These are phyloP conservation scores for Aphodius sticticus DNA, from an alignment of 2,888 invertebrate species.

Conservation along the genomic window DNA sequence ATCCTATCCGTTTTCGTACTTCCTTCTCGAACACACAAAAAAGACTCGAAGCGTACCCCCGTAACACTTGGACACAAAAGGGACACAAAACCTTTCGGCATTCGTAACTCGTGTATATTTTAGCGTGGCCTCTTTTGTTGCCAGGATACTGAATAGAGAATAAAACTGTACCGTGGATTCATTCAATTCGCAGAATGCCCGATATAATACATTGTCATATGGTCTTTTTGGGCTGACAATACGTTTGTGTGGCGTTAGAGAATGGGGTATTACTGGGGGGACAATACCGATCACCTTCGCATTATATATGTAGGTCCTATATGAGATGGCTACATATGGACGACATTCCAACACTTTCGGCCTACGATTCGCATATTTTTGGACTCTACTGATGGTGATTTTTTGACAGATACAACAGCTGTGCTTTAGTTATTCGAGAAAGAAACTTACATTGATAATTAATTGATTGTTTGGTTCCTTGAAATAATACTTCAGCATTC, in stretches of 20 bases:
- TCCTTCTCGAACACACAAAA: slow-evolving; percentile 52
- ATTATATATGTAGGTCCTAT: background rate
- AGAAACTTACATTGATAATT: too few species aligned
- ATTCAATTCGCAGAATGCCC: slow-evolving; percentile 58
- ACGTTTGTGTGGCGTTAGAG: slow-evolving; percentile 59
- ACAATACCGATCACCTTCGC: slow-evolving; percentile 49
- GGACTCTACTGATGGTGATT: too few species aligned
- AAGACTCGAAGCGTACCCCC: slow-evolving; percentile 58
- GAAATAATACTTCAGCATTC: too few species aligned
- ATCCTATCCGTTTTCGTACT: slow-evolving; percentile 56
- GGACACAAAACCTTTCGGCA: slow-evolving; percentile 59
- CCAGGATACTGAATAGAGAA: slow-evolving; percentile 54
- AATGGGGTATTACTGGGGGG: slow-evolving; percentile 55
- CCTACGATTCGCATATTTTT: background rate
- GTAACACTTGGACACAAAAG: slow-evolving; percentile 57
- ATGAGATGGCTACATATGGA: background rate
- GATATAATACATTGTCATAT: slow-evolving; percentile 62
- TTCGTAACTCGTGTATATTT: slow-evolving; percentile 62
- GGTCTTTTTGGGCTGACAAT: slow-evolving; percentile 60
- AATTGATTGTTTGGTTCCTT: too few species aligned
- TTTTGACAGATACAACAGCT: too few species aligned
- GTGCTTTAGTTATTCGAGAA: too few species aligned
- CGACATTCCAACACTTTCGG: background rate
- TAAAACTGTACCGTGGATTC: slow-evolving; percentile 60
- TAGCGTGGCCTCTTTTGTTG: slow-evolving; percentile 53